Percentiles rank a stretch among this genome's conserved stretches.
Evolutionary conservation across 2,113 vertebrate genomes (phyloP).

Genomic region (crab-eating macaque (Macaca fascicularis)): T2T-MFA8v1.1 NC_088394.1:54236501-54237000

Average conservation of each 20-base stretch:
- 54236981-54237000: not conserved
- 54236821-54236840: not conserved
- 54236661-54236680: slow-evolving; percentile 11
- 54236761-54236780: not conserved
- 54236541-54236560: not conserved
- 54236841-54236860: not conserved
- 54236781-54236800: not conserved
- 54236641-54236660: slow-evolving; percentile 12
- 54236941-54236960: slow-evolving; percentile 24
- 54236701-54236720: not conserved
- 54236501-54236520: not conserved
- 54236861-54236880: not conserved
- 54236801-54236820: not conserved
- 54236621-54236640: not conserved
- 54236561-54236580: not conserved
- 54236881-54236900: not conserved
- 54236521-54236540: not conserved
- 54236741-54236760: not conserved
- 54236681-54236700: slow-evolving; percentile 6
- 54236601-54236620: not conserved
- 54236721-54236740: slow-evolving; percentile 28
- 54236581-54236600: not conserved
- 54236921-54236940: slow-evolving; percentile 23
- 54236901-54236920: not conserved
- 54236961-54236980: not conserved